Percentiles rank a stretch among this genome's conserved stretches.
Evolutionary conservation across 2,113 vertebrate genomes (phyloP).

Genomic region (Vulpes lagopus): DNA sequence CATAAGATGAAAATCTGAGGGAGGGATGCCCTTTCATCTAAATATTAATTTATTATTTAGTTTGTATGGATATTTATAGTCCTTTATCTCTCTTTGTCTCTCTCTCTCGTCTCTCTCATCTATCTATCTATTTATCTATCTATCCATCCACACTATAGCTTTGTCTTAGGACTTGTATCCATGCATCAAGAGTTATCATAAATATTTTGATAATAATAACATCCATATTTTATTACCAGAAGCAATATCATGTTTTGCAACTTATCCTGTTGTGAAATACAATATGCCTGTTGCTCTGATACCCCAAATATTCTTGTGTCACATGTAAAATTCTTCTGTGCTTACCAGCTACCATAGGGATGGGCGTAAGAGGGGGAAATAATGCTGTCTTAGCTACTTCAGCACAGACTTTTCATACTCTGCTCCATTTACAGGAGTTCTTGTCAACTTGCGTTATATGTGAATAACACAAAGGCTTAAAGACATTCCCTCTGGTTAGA

Average conservation of each 20-base stretch:
- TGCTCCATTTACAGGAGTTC: constrained; percentile 67
- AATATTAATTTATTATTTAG: neutral
- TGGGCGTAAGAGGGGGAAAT: neutral
- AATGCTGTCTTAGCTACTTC: constrained; percentile 23
- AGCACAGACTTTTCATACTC: constrained; percentile 53
- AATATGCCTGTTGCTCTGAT: neutral
- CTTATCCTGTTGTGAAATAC: neutral
- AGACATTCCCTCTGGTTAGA: constrained; percentile 83
- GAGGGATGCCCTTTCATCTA: neutral
- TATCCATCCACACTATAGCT: neutral
- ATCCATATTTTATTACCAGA: neutral
- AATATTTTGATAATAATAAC: neutral
- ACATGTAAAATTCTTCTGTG: neutral
- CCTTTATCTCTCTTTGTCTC: neutral
- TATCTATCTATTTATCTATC: neutral
- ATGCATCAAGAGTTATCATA: neutral
- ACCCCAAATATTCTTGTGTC: neutral
- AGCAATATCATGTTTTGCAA: neutral
- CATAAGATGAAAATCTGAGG: neutral
- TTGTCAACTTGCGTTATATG: constrained; percentile 83
- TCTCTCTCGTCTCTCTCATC: neutral
- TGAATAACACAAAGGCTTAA: constrained; percentile 84
- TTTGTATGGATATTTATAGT: neutral
- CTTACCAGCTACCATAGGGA: constrained; percentile 35
- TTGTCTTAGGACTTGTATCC: neutral